Conservation (phyloP, 2,113 vertebrate genomes). For the Psophia crepitans region DNA sequence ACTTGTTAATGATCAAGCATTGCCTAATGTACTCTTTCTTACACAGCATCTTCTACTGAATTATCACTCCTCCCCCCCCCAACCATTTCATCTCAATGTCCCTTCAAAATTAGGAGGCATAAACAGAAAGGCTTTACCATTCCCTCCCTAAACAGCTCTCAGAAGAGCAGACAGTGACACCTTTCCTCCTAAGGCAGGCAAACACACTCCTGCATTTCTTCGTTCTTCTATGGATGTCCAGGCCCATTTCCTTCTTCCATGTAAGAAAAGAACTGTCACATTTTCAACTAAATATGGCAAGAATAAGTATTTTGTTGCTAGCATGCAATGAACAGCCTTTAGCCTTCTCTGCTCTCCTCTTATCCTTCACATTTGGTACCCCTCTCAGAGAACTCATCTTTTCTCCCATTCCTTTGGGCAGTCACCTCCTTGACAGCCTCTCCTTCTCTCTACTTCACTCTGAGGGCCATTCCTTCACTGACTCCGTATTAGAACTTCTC, state of each 20-base stretch:
- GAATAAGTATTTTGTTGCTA: neutral
- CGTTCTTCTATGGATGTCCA: neutral
- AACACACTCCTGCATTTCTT: neutral
- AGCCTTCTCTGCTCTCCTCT: neutral
- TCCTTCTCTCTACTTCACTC: neutral
- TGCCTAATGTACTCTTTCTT: neutral
- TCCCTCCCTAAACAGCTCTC: neutral
- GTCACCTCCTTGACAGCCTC: neutral
- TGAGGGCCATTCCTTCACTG: neutral
- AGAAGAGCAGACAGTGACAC: neutral
- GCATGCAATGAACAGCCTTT: neutral
- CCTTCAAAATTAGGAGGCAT: neutral
- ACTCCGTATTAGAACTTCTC: neutral
- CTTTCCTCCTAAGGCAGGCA: neutral
- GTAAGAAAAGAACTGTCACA: neutral
- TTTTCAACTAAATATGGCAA: neutral
- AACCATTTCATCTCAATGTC: neutral
- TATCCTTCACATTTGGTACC: neutral
- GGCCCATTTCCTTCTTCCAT: neutral
- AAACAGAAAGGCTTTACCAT: neutral
- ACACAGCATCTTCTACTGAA: neutral
- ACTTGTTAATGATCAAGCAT: neutral
- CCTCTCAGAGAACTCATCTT: neutral
- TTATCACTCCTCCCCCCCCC: neutral
- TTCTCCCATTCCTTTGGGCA: neutral